phyloP scores from a whole-genome alignment of 2,888 invertebrate genomes.

The Sinohyriopsis cumingii region DNA sequence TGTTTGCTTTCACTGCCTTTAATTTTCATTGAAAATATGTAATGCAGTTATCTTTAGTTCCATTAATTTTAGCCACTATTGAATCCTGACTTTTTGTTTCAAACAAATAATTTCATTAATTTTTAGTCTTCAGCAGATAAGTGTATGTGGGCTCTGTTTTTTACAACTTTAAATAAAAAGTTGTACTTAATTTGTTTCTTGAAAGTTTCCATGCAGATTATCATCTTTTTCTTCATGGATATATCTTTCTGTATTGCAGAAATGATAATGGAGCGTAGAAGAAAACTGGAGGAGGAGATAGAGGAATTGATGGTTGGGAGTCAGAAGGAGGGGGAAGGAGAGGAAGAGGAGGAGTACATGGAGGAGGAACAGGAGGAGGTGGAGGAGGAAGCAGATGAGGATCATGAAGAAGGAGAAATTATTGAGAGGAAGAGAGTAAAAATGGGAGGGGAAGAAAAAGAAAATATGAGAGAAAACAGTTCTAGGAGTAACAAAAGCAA shows the following conservation, averaged over 20 bases:
- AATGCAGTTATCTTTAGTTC: too few species aligned
- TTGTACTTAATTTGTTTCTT: too few species aligned
- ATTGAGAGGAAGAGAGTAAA: slow-evolving; percentile 21
- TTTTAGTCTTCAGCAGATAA: too few species aligned
- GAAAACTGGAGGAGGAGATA: slow-evolving; percentile 58
- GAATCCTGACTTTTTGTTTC: too few species aligned
- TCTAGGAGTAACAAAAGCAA: slow-evolving; percentile 16
- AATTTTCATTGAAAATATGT: too few species aligned
- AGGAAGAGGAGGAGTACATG: slow-evolving; percentile 25
- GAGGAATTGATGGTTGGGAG: slow-evolving; percentile 55
- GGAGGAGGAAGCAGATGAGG: slow-evolving; percentile 20
- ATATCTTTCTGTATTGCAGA: slow-evolving; percentile 37
- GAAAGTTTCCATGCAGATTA: too few species aligned
- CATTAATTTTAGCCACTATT: too few species aligned
- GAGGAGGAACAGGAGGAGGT: slow-evolving; percentile 19
- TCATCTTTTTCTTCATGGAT: not conserved
- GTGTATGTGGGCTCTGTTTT: too few species aligned
- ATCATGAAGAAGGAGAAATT: slow-evolving; percentile 24
- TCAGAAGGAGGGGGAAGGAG: slow-evolving; percentile 30
- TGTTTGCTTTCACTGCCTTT: too few species aligned
- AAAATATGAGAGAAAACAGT: slow-evolving; percentile 8
- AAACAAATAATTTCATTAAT: too few species aligned
- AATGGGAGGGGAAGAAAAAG: slow-evolving; percentile 10
- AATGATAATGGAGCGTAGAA: slow-evolving; percentile 53
- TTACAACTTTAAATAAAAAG: too few species aligned